Evolutionary conservation across 37 sponge, comb jelly and placozoan genomes (phyloP).

Genomic region (Halisarca cf. caerulea): DNA sequence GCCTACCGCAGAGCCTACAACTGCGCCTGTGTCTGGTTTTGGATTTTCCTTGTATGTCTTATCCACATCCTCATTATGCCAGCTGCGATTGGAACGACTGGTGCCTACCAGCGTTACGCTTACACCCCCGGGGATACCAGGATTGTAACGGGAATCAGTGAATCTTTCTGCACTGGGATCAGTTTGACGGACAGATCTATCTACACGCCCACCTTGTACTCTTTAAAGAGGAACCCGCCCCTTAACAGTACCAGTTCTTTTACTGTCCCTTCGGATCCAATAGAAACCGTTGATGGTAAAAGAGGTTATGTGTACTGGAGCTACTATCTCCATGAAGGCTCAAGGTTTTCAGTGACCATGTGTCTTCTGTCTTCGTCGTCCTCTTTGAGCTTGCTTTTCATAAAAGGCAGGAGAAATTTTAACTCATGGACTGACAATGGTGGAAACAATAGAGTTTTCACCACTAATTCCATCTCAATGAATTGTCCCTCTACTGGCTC

Average conservation of each 20-base stretch:
- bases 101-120: not conserved
- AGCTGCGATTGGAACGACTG: not conserved
- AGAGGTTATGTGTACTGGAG: not conserved
- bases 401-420: not conserved
- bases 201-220: not conserved
- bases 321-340: conserved; percentile 1
- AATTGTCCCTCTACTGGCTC: not conserved
- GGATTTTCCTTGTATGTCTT: not conserved
- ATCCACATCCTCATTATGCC: not conserved
- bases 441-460: not conserved
- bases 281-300: not conserved
- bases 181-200: not conserved
- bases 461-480: not conserved
- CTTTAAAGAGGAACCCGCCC: not conserved
- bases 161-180: not conserved
- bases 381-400: not conserved
- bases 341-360: not conserved
- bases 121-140: conserved; percentile 5
- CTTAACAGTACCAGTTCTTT: not conserved
- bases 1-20: not conserved
- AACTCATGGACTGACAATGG: not conserved
- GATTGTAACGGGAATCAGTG: not conserved
- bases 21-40: conserved; percentile 4
- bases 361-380: not conserved
- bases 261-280: not conserved